A percentile compares a stretch with the other conserved stretches of the same genome.
Evolutionary conservation across 1,140 invertebrate species (phyloP).

Genomic region (Holotrichia oblita): DNA sequence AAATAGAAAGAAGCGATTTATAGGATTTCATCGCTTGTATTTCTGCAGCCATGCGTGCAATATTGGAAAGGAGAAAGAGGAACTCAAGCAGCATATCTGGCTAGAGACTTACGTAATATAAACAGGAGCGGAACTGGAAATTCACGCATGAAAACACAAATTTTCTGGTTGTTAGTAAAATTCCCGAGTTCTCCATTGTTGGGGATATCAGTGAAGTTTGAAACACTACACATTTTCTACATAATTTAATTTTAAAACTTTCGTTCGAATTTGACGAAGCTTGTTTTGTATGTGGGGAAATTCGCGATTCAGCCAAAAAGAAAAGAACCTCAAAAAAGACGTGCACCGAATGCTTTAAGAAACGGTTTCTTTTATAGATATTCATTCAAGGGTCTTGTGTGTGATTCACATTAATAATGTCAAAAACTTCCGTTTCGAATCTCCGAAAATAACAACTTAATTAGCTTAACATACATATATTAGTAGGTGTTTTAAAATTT

Average conservation of each 20-base stretch:
- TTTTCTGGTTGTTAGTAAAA: constrained; percentile 8
- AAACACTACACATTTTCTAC: not conserved
- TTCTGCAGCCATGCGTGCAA: not conserved
- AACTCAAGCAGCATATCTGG: not conserved
- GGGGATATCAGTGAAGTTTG: not conserved
- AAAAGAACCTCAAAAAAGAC: too few relatives aligned
- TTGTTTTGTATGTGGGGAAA: not conserved
- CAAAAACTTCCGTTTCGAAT: not conserved
- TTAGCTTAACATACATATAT: not conserved
- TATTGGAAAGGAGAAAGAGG: too few relatives aligned
- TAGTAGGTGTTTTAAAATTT: too few relatives aligned
- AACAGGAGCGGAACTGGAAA: constrained; percentile 10
- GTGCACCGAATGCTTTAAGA: not conserved
- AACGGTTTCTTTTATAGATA: not conserved
- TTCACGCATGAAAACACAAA: constrained; percentile 12
- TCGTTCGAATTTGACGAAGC: not conserved
- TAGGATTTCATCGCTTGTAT: constrained; percentile 7
- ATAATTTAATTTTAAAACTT: not conserved
- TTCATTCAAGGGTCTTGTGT: not conserved
- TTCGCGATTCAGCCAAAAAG: not conserved
- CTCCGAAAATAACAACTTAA: not conserved
- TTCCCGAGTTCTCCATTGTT: not conserved
- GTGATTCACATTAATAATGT: not conserved
- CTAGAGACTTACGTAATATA: not conserved
- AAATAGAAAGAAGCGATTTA: not conserved